Evolutionary conservation across 2,797 vertebrate genomes (phyloP), one percentile per base, ranked within the genome.

Genomic region (Pteropus rufus): DNA sequence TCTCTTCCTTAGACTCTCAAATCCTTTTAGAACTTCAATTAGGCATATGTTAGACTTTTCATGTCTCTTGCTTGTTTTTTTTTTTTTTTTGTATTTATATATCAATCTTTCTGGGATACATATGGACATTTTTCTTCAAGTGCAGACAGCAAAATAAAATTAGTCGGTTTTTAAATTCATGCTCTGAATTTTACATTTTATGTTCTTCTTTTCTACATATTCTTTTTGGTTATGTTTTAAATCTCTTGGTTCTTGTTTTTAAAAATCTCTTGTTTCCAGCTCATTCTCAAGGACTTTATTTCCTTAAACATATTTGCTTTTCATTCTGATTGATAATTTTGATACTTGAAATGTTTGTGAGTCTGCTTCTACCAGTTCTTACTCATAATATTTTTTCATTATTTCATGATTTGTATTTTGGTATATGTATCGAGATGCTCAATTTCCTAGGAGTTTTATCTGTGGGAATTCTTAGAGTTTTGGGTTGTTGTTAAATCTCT

Each of bases 341-440:
- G 31, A 54, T 49, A 64, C 24, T 18, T 93, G 72, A 88, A 88
- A 85, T 91, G 16, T 65, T 87, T 94, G 26, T 80, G 7, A 15
- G 9, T 70, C 58, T 94, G 4, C 12, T 86, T 89, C 80, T 94
- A 12, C 24, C 10, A 3, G 19, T 85, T 89, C 26, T 96, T 49
- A n/a, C 8, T 88, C 16, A 49, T 31, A 77, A 41, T 12, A 7
- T 34, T 2, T 49, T 94, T 96, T 88, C 56, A 60, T 81, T 92
- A 67, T 49, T 84, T 44, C 88, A 29, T 95, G 36, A 69, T 87
- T 89, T 91, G 62, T 84, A 49, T 54, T 96, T 95, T 93, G 49
- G 10, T 91, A 21, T n/a, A 1, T 69, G 3, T 52, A 56, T 58
- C 44, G 19, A 44, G 49, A 65, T 72, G 24, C 44, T 92, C 60